Evolutionary conservation across 2,888 invertebrate species (phyloP), one percentile per base, ranked within the genome.

Genomic region (Melieria crassipennis): DNA sequence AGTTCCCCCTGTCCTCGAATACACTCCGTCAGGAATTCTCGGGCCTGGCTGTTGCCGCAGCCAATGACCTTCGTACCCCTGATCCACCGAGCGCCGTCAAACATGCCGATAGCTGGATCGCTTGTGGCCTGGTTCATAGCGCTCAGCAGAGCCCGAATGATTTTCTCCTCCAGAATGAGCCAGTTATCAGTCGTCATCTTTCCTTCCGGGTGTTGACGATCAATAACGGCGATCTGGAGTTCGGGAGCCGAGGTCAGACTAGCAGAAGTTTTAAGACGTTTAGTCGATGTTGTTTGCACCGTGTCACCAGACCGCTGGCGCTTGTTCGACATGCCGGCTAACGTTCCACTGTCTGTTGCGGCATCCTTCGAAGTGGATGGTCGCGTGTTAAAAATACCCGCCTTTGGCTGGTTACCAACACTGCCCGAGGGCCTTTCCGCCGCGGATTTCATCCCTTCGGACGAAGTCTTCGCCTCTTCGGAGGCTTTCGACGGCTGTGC

Each of bases 171-270:
- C 9, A 65, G 5, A 5, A 56, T n/a, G n/a, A 56, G 45, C 45
- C 65, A 65, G n/a, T 47, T 65, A n/a, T 57, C 56, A 0, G 55
- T 56, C 9, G 45, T 45, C 1, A 56, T 65, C 30, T 57, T 65
- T 5, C 56, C 65, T n/a, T 65, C 65, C 1, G 56, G 65, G 10
- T 65, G 7, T 11, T 5, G n/a, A 6, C 16, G n/a, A 7, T 56
- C 57, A 4, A 65, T 45, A 57, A 65, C 57, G 13, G 46, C 56
- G 16, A 65, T n/a, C 10, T 65, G 65, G 0, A 65, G 57, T 46
- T 65, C 65, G 5, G 52, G 52, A 16, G 65, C 6, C 13, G 65
- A 52, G 30, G 46, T 10, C 16, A 63, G 9, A 46, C 45, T 45
- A 10, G 43, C 11, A 7, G 16, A 11, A 1, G 9, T 1, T 16